Evolutionary conservation across 2,113 vertebrate species (phyloP).

Genomic region (Pelecanoides urinatrix): DNA sequence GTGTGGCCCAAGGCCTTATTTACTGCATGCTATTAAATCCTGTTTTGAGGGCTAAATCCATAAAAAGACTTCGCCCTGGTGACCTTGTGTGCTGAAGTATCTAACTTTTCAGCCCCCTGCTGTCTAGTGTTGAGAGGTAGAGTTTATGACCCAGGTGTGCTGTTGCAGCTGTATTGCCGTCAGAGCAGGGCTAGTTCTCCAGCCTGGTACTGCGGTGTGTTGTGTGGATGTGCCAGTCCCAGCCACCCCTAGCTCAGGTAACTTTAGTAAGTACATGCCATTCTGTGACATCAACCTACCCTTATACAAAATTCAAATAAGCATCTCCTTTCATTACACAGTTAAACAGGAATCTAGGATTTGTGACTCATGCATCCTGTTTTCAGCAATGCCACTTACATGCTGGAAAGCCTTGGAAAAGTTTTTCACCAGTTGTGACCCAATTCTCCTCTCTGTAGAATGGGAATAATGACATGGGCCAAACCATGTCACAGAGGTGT

Average conservation of each 20-base stretch:
- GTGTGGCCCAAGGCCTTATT: conserved; percentile 64
- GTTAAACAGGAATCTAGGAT: not conserved
- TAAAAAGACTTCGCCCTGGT: conserved; percentile 57
- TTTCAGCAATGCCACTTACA: not conserved
- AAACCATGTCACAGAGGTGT: not conserved
- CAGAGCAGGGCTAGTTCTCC: not conserved
- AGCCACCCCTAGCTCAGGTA: not conserved
- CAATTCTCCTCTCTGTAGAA: not conserved
- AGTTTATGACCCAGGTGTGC: conserved; percentile 55
- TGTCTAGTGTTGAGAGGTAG: conserved; percentile 18
- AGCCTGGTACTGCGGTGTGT: rapidly evolving
- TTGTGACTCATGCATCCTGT: not conserved
- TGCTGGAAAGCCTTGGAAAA: not conserved
- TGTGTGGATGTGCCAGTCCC: not conserved
- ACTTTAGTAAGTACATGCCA: rapidly evolving
- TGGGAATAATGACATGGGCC: not conserved
- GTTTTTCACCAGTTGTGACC: not conserved
- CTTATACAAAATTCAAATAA: not conserved
- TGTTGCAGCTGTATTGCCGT: not conserved
- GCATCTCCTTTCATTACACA: not conserved
- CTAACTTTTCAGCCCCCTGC: conserved; percentile 1
- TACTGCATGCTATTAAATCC: conserved; percentile 45
- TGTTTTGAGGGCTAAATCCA: conserved; percentile 58
- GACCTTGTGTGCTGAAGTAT: conserved; percentile 25
- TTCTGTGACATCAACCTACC: not conserved